Conservation (phyloP, 92 coral and sea anemone genomes). For the Isaurus tuberculatus region DNA sequence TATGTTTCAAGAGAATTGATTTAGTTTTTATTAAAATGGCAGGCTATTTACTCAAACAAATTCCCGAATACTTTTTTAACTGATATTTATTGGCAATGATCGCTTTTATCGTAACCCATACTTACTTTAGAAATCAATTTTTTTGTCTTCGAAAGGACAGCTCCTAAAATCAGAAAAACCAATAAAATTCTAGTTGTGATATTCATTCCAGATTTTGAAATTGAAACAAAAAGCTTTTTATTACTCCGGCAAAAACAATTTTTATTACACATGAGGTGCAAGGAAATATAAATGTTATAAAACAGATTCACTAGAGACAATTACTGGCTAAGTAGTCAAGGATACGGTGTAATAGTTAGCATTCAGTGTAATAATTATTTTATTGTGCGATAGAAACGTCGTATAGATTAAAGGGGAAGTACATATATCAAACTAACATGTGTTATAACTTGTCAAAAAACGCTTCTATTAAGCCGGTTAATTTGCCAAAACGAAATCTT, state of each 20-base stretch:
- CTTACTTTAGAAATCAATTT: not conserved
- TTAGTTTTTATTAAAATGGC: not conserved
- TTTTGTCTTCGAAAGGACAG: not conserved
- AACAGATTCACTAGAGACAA: not conserved
- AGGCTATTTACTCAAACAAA: not conserved
- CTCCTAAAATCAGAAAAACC: not conserved
- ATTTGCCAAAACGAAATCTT: not conserved
- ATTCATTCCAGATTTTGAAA: conserved; percentile 3
- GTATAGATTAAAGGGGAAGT: not conserved
- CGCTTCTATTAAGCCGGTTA: not conserved
- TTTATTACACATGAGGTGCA: not conserved
- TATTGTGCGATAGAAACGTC: not conserved
- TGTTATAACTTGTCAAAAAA: not conserved
- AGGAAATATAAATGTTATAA: not conserved
- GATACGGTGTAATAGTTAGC: not conserved
- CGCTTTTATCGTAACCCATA: not conserved
- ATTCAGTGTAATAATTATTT: not conserved
- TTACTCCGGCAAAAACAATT: not conserved
- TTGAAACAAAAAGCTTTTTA: conserved; percentile 3
- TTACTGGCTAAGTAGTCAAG: not conserved
- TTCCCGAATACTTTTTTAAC: not conserved
- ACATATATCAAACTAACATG: not conserved
- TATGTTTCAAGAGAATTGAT: not conserved
- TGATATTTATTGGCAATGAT: not conserved
- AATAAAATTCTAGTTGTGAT: not conserved